phyloP scores from a whole-genome alignment of 2,113 vertebrate genomes.

The Scytalopus superciliaris region DNA sequence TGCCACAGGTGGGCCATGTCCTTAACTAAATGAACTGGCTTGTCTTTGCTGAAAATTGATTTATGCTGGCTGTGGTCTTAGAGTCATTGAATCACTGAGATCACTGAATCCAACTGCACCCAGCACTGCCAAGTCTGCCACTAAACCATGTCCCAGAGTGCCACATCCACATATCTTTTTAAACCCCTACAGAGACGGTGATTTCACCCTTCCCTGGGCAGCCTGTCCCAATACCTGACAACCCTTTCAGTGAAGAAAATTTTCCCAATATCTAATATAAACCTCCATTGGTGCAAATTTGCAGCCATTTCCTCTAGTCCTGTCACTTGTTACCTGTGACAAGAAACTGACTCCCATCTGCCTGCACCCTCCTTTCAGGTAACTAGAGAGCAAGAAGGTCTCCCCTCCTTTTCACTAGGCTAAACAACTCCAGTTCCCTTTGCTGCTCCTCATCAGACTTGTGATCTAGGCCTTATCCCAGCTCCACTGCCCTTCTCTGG shows the following conservation, averaged over 20 bases:
- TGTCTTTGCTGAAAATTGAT: not conserved
- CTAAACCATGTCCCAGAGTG: not conserved
- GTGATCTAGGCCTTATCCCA: not conserved
- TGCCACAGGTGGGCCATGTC: rapidly evolving
- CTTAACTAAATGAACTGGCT: not conserved
- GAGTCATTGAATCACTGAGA: not conserved
- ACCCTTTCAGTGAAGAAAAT: not conserved
- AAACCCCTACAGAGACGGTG: not conserved
- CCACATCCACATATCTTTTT: not conserved
- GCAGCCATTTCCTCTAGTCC: not conserved
- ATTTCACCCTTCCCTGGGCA: not conserved
- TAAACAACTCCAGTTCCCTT: not conserved
- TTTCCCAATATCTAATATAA: not conserved
- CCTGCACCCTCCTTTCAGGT: not conserved
- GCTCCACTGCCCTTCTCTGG: not conserved
- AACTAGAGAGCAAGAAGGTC: not conserved
- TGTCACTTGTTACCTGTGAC: not conserved
- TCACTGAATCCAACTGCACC: not conserved
- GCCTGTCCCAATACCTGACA: not conserved
- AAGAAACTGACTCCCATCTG: not conserved
- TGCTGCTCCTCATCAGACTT: not conserved
- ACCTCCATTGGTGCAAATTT: not conserved
- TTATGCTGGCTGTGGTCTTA: not conserved
- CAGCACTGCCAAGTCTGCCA: not conserved
- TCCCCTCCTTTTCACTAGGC: not conserved